phyloP scores from a whole-genome alignment of 2,113 vertebrate species.

The Cinclus cinclus region DNA sequence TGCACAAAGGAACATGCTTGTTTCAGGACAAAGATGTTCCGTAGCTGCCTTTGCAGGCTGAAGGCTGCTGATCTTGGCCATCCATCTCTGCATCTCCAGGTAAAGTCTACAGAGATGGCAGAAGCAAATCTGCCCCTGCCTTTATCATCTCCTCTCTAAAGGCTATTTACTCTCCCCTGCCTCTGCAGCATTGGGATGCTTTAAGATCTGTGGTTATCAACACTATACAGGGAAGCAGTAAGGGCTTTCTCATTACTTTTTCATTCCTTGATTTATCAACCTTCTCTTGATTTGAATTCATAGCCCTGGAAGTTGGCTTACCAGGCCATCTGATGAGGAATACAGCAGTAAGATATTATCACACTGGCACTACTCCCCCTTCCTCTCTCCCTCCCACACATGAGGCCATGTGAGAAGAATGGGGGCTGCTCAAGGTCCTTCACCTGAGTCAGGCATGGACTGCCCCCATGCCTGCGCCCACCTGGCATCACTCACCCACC shows the following conservation, averaged over 20 bases:
- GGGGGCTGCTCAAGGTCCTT: not conserved
- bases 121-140: not conserved
- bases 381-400: not conserved
- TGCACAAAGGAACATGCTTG: not conserved
- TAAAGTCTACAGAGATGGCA: not conserved
- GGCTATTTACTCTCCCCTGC: not conserved
- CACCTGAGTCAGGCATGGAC: conserved; percentile 38
- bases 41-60: not conserved
- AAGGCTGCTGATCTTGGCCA: not conserved
- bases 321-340: conserved; percentile 29
- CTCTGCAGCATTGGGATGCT: not conserved
- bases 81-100: not conserved
- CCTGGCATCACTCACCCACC: not conserved
- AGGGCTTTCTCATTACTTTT: not conserved
- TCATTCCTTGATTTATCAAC: conserved; percentile 1
- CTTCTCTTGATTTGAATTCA: not conserved
- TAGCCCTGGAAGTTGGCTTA: conserved; percentile 7
- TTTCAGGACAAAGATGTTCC: not conserved
- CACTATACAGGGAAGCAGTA: fast-evolving
- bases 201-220: not conserved
- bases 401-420: conserved; percentile 43
- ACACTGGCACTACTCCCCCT: not conserved
- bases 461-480: conserved; percentile 6
- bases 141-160: not conserved
- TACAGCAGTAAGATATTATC: conserved; percentile 1